Conservation (phyloP, 2,797 vertebrate species). For the Crocidura indochinensis region DNA sequence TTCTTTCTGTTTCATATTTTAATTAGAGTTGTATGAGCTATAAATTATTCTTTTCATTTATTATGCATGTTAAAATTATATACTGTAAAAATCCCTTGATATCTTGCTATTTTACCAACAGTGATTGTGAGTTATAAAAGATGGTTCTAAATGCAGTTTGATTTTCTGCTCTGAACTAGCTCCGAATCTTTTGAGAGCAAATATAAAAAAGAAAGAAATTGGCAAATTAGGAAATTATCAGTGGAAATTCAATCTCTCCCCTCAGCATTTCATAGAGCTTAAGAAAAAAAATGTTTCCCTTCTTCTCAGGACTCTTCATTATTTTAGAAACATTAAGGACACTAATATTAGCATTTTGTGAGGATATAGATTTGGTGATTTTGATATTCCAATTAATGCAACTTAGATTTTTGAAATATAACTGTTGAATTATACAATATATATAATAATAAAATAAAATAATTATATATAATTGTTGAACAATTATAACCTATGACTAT, state of each 20-base stretch:
- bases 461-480: not conserved
- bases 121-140: conserved; percentile 12
- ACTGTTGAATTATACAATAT: not conserved
- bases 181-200: conserved; percentile 7
- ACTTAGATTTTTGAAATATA: conserved; percentile 63
- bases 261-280: not conserved
- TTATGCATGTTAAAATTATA: conserved; percentile 54
- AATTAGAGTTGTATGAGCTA: conserved; percentile 66
- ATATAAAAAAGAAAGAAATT: conserved; percentile 36
- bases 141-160: not conserved
- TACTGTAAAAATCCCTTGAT: conserved; percentile 36
- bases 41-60: conserved; percentile 81
- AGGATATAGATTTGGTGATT: conserved; percentile 34
- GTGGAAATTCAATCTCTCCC: not conserved
- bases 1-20: conserved; percentile 63
- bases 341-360: conserved; percentile 7
- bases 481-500: not conserved
- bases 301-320: not conserved
- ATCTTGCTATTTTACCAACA: conserved; percentile 61
- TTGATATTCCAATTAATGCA: conserved; percentile 42
- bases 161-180: not conserved
- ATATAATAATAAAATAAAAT: no score
- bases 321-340: conserved; percentile 34
- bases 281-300: not conserved
- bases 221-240: conserved; percentile 5